Evolutionary conservation across 2,113 vertebrate species (phyloP), one percentile per base, ranked within the genome.

Genomic region (Cinclus mexicanus): DNA sequence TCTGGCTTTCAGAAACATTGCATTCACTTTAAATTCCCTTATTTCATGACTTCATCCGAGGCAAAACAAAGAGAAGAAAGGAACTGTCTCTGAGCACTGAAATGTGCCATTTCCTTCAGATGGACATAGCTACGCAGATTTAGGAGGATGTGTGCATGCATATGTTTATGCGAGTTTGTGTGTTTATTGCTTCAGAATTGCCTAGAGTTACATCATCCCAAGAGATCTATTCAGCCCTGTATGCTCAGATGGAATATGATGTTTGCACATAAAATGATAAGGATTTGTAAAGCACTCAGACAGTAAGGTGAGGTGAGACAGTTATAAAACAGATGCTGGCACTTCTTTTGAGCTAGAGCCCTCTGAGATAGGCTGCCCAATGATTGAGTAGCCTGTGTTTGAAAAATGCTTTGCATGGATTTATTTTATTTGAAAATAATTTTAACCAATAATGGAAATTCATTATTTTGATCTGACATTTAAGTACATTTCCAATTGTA

Each of bases 81-180:
- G 82, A 89, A 75, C 65, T 87, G 76, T 15, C 69, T 90, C 61
- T 70, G 60, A 93, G 78, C 64, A 84, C 57, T 57, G 56, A 81
- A 86, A 89, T 72, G 42, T 83, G 53, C 86, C 63, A 50, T 95
- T 90, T 95, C 68, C 74, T 83, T 92, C 61, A 57, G 85, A 37
- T 75, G 92, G 83, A 83, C 86, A 84, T 22, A 72, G 85, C 64
- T 33, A 84, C 16, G 1, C 65, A 83, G 95, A 75, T 96, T 96
- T 96, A 92, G 88, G 60, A 90, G 88, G 76, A 93, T 93, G 92
- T 95, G 92, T 78, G 74, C 64, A 57, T 85, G 94, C 94, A 94
- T 97, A 89, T 81, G 94, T 95, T 96, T 94, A 81, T 86, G 42
- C 77, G 88, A 70, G 71, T 92, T 92, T 87, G 67, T 93, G 79